Evolutionary conservation across 2,113 vertebrate genomes (phyloP), one percentile per base, ranked within the genome.

Genomic region (Zosterops hypoxanthus): DNA sequence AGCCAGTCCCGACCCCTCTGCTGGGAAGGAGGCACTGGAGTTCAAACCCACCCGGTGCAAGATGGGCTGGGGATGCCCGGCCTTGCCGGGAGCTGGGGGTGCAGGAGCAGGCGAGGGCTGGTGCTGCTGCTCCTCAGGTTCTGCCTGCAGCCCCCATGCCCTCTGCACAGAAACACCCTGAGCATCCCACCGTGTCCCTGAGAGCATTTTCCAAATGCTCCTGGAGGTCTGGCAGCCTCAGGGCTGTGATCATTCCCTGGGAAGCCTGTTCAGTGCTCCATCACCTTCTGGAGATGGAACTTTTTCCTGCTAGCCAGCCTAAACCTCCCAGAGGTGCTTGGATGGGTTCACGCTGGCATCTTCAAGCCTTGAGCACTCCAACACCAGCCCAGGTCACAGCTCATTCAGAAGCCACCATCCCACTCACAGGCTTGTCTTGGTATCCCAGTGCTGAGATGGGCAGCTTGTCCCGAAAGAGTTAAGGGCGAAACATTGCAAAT

Each of bases 391-490:
- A 3, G 19, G 63, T 20, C 64, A 8, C 28, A 10, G 39, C 28
- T 52, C 24, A 25, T 42, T 18, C 82, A 34, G 44, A 21, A 77
- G 33, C 18, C 34, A n/a, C 39, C 15, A 5, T 16, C 53, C 44
- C n/a, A 10, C 15, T 28, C 5, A 1, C 1, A 19, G 57, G 29
- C 52, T 76, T 47, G 52, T 53, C 78, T 47, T 6, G 3, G 18
- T 18, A 8, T 28, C 49, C 47, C 3, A 2, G 17, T 12, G 15
- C 56, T 44, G 78, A 52, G 53, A 52, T 0, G 3, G 36, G 57
- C 77, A 93, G 36, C 28, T 78, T 1, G 4, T 92, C 71, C 77
- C 0, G 80, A 96, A 97, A 84, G 95, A 94, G 97, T 97, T 97
- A 96, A 97, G 76, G 87, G 84, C 0, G 33, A 90, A 93, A n/a